Conservation (phyloP, 1,140 invertebrate species). For the Medauroidea extradentata region DNA sequence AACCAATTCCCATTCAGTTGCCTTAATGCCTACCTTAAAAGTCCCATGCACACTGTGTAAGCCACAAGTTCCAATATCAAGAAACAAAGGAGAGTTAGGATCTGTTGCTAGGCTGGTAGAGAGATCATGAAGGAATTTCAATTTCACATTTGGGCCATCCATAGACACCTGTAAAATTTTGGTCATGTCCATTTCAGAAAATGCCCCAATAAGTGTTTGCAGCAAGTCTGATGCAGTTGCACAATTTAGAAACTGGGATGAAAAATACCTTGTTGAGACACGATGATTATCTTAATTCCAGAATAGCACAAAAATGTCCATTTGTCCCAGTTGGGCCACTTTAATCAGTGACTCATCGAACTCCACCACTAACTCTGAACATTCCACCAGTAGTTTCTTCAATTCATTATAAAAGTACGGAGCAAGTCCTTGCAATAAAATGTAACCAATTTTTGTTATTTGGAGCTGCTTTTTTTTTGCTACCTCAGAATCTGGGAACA, state of each 20-base stretch:
- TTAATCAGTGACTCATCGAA: conserved; percentile 27
- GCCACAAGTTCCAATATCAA: conserved; percentile 22
- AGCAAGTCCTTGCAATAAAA: conserved; percentile 14
- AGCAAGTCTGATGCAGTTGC: no score
- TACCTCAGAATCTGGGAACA: conserved; percentile 22
- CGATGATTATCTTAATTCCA: no score
- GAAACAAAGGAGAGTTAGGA: conserved; percentile 4
- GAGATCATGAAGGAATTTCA: not conserved
- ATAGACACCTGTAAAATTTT: conserved; percentile 11
- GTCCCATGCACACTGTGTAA: conserved; percentile 18
- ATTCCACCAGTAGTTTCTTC: not conserved
- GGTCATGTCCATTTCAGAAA: conserved; percentile 1
- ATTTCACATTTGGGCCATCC: conserved; percentile 23
- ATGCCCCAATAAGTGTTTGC: not conserved
- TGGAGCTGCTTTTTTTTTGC: conserved; percentile 24
- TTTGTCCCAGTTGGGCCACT: no score
- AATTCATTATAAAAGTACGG: conserved; percentile 22
- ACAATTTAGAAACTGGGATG: no score
- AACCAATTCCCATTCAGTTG: conserved; percentile 20
- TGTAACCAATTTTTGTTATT: conserved; percentile 21
- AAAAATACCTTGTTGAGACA: no score
- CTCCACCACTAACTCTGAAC: conserved; percentile 13
- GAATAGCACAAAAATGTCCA: no score
- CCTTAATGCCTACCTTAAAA: no score
- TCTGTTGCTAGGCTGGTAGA: no score